Base-by-base conservation (phyloP, 1,140 invertebrate genomes). In the Papilio xuthus region DNA sequence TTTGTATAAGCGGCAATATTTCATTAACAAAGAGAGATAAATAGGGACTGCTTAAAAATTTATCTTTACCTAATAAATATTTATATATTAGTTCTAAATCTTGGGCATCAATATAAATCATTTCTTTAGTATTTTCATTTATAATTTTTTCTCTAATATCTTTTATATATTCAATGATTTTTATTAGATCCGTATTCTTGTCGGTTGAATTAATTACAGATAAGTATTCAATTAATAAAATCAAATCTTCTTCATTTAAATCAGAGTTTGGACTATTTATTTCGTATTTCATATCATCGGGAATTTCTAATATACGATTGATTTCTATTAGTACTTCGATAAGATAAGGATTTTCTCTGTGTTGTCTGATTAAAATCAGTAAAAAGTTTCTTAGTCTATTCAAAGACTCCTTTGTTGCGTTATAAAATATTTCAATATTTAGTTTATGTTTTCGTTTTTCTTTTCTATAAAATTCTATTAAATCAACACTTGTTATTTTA, bases 61-160 rank as follows among this genome's bases (percentile, higher is more conserved):
- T 73, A 15, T 47, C 42, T 26, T 73, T 73, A 20, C 20, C 10
- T 26, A 44, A 23, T 26, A 73, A 73, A 10, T 47, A 73, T 73
- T 73, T 2, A 50, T 73, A 73, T 47, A 73, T 73, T 47, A 13
- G 12, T 20, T 73, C 71, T 15, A 73, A 13, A 26, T 73, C 71
- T 20, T 47, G n/a, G 7, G 23, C 37, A 28, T 47, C 50, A 28
- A 73, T 28, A 23, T 67, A 15, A 28, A 67, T 12, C 60, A 42
- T 42, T 18, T 42, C 6, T 41, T n/a, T 70, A 15, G 13, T 18
- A 18, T 60, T 4, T 26, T 3, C 56, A 2, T 60, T 60, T 60
- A 26, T 0, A 23, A 60, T 26, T 6, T 15, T 60, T 10, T 60
- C 23, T 28, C 26, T 60, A 60, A 12, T 15, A 10, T 26, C 10